phyloP scores from a whole-genome alignment of 2,888 invertebrate genomes.

The Beris morrisii region DNA sequence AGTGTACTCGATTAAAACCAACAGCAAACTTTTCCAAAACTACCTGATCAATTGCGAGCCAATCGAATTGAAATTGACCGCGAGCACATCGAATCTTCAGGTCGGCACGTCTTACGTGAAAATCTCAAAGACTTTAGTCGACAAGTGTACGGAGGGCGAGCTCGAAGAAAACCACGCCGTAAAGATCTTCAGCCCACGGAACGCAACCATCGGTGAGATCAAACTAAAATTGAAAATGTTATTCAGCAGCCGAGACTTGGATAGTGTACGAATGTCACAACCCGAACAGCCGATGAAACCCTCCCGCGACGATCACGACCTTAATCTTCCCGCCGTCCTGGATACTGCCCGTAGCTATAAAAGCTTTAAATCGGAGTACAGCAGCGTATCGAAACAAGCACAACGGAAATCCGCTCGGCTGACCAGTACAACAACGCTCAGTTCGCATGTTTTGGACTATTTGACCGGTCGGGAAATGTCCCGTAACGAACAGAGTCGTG shows the following conservation, averaged over 20 bases:
- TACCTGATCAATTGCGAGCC: slow-evolving; percentile 46
- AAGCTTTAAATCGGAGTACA: slow-evolving; percentile 16
- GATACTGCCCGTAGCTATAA: slow-evolving; percentile 15
- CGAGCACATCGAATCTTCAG: slow-evolving; percentile 38
- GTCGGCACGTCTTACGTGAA: slow-evolving; percentile 36
- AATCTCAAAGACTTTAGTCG: slow-evolving; percentile 33
- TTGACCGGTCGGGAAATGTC: slow-evolving; percentile 55
- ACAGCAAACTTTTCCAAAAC: slow-evolving; percentile 49
- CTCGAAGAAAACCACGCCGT: slow-evolving; percentile 6
- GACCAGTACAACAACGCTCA: slow-evolving; percentile 12
- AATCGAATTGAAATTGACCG: slow-evolving; percentile 43
- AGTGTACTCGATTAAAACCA: slow-evolving; percentile 45
- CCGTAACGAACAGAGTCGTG: slow-evolving; percentile 52
- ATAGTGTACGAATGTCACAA: too few relatives aligned
- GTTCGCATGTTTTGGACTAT: slow-evolving; percentile 47
- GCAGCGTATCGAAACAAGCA: slow-evolving; percentile 13
- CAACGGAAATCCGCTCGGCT: slow-evolving; percentile 10
- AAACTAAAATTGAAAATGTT: slow-evolving; percentile 29
- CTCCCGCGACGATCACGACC: neutral
- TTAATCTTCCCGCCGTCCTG: neutral
- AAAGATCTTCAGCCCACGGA: slow-evolving; percentile 36
- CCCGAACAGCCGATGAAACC: neutral
- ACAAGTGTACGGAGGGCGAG: neutral
- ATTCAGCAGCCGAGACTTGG: slow-evolving; percentile 9
- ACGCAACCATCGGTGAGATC: slow-evolving; percentile 32